Conservation (phyloP, 2,113 vertebrate species). For the Isichthys henryi region DNA sequence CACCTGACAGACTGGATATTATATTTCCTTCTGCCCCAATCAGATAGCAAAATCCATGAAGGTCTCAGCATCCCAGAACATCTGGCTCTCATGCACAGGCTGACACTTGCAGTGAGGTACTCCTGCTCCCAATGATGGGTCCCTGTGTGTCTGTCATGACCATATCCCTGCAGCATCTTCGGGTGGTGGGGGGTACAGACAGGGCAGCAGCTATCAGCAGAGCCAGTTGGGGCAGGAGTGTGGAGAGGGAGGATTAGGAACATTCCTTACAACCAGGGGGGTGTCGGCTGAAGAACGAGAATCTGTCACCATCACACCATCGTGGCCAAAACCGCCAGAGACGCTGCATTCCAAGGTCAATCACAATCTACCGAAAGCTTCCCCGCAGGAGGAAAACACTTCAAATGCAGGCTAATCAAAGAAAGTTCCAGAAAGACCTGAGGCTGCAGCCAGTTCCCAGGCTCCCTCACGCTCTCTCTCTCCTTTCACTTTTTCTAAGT, state of each 20-base stretch:
- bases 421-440: slow-evolving; percentile 5
- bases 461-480: slow-evolving; percentile 4
- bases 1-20: background rate
- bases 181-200: background rate
- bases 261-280: background rate
- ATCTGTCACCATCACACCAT: background rate
- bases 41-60: background rate
- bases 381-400: slow-evolving; percentile 2
- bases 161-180: background rate
- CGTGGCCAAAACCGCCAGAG: background rate
- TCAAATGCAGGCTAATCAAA: slow-evolving; percentile 6
- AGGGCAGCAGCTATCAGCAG: background rate
- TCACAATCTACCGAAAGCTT: background rate
- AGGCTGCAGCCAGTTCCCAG: slow-evolving; percentile 21
- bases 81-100: background rate
- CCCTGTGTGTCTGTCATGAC: background rate
- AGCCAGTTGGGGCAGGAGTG: background rate
- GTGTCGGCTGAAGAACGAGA: background rate
- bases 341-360: background rate
- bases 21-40: background rate
- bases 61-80: background rate
- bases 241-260: background rate
- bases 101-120: background rate
- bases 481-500: slow-evolving; percentile 17
- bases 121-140: background rate